Conservation (phyloP, 2,113 vertebrate species). For the Corythornis vintsioides region DNA sequence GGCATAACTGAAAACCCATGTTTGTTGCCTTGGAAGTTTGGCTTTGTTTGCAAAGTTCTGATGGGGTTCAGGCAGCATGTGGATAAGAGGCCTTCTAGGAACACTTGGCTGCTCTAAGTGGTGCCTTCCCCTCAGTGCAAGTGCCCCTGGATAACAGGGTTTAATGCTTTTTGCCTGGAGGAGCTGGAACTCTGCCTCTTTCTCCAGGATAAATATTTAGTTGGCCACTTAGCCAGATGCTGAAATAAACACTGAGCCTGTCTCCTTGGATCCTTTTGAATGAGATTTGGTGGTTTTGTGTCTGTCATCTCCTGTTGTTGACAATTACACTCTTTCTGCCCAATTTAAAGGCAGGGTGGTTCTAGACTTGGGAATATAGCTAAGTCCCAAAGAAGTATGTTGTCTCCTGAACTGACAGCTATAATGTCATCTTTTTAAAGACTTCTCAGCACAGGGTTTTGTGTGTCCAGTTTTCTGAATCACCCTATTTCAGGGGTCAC, state of each 20-base stretch:
- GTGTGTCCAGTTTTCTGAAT: not conserved
- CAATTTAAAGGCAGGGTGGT: accelerated
- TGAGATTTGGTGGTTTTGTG: not conserved
- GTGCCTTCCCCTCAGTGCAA: not conserved
- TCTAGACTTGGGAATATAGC: not conserved
- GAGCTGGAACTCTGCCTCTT: not conserved
- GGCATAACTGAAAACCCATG: not conserved
- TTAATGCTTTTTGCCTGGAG: not conserved
- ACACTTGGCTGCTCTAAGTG: not conserved
- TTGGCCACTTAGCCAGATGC: not conserved
- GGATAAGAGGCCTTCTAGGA: not conserved
- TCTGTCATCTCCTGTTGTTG: not conserved
- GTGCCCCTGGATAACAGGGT: not conserved
- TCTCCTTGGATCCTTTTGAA: not conserved
- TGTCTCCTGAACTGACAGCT: not conserved
- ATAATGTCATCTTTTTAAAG: not conserved
- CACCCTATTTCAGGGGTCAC: accelerated
- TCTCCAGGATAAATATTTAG: constrained; percentile 12
- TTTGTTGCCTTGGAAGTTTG: accelerated
- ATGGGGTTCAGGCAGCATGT: not conserved
- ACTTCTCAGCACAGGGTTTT: not conserved
- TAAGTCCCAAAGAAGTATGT: not conserved
- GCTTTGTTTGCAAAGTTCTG: not conserved
- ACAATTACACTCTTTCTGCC: not conserved
- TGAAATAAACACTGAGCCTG: not conserved